Conservation (phyloP, 2,113 vertebrate genomes). For the Dromaius novaehollandiae region DNA sequence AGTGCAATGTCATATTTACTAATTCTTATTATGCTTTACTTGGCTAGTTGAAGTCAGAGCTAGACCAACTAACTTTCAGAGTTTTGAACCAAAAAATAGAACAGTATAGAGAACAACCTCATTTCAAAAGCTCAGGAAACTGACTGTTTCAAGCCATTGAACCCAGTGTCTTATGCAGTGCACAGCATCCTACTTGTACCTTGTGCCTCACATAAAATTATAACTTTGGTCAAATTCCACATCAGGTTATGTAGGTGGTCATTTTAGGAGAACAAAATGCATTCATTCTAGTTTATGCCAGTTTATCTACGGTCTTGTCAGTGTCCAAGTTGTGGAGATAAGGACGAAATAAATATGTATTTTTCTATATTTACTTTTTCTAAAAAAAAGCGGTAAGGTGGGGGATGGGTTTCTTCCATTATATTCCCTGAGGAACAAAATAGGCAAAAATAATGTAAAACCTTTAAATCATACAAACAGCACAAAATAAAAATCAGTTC, state of each 20-base stretch:
- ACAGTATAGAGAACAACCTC: neutral
- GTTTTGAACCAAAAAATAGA: neutral
- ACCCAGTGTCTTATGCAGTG: neutral
- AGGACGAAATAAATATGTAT: neutral
- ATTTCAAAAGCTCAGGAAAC: neutral
- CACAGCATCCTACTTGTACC: fast-evolving
- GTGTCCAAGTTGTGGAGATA: neutral
- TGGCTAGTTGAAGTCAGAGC: neutral
- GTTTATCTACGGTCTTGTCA: neutral
- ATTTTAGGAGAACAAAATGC: neutral
- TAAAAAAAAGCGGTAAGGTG: neutral
- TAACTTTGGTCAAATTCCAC: neutral
- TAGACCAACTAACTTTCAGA: neutral
- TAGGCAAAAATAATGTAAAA: neutral
- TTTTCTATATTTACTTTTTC: neutral
- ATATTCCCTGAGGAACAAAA: neutral
- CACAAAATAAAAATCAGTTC: neutral
- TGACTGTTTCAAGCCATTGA: neutral
- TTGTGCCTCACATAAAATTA: neutral
- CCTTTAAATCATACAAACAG: neutral
- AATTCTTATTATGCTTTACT: neutral
- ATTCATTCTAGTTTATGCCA: neutral
- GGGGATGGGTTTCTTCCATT: neutral
- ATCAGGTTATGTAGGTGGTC: neutral
- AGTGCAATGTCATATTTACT: neutral